A percentile compares a stretch with the other conserved stretches of the same genome.
Evolutionary conservation across 2,113 vertebrate species (phyloP).

Genomic region (Stomatorhinus ivindoensis): DNA sequence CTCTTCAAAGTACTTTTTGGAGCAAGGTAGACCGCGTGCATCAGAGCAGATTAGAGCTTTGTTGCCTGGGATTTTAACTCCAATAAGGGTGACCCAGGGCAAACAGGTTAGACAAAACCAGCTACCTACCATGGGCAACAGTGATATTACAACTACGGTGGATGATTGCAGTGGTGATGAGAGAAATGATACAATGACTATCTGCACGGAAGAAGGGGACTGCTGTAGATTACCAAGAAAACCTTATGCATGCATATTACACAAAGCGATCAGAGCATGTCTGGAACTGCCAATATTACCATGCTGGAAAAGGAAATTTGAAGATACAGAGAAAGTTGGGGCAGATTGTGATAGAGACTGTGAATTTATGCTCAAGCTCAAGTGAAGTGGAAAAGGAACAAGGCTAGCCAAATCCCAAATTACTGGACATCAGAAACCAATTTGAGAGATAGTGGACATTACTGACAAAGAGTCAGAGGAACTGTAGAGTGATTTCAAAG

Average conservation of each 20-base stretch:
- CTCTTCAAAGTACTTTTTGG: too few relatives aligned
- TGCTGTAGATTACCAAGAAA: background rate
- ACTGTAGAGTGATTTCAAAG: background rate
- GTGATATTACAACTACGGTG: too few relatives aligned
- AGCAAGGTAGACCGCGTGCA: too few relatives aligned
- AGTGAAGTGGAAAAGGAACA: background rate
- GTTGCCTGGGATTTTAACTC: too few relatives aligned
- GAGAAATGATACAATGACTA: too few relatives aligned
- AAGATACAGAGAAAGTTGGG: background rate
- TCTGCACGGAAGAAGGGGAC: too few relatives aligned
- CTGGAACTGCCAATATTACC: background rate
- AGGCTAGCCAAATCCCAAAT: background rate
- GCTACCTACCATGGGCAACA: too few relatives aligned
- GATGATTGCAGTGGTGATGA: too few relatives aligned
- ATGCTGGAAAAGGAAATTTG: background rate
- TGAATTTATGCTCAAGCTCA: background rate
- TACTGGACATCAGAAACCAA: background rate
- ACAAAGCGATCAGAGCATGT: background rate
- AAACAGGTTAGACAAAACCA: too few relatives aligned
- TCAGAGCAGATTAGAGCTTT: too few relatives aligned
- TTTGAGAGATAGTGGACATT: background rate
- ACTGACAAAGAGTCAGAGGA: background rate
- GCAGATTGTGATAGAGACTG: background rate
- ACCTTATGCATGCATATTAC: background rate
- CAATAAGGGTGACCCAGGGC: too few relatives aligned